These are phyloP conservation scores for Diadromus collaris DNA, from an alignment of 2,888 invertebrate genomes.

Conservation along the genomic window DNA sequence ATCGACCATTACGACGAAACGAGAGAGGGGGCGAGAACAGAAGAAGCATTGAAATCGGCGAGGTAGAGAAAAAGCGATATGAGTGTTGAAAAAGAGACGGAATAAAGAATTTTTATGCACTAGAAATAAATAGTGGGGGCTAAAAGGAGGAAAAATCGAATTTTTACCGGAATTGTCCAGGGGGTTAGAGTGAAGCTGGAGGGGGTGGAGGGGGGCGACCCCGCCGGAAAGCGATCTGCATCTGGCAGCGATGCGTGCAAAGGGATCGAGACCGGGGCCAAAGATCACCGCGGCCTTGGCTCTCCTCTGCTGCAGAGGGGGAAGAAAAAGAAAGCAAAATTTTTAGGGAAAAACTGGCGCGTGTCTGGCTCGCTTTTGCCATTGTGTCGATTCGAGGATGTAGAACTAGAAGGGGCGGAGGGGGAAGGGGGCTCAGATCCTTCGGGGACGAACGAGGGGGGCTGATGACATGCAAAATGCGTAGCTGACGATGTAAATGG, in stretches of 20 bases:
- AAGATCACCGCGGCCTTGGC: conserved; percentile 73
- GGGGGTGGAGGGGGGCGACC: conserved; percentile 48
- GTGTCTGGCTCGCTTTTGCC: conserved; percentile 44
- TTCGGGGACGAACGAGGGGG: conserved; percentile 39
- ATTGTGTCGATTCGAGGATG: conserved; percentile 38
- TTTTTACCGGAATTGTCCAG: conserved; percentile 72
- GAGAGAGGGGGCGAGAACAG: conserved; percentile 20
- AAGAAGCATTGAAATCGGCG: conserved; percentile 46
- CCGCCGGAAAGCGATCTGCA: conserved; percentile 68
- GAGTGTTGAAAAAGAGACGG: conserved; percentile 61
- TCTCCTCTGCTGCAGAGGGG: conserved; percentile 58
- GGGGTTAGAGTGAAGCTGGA: conserved; percentile 53
- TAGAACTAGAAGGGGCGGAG: conserved; percentile 25
- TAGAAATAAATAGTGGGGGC: conserved; percentile 9
- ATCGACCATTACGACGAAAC: conserved; percentile 72
- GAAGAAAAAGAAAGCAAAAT: conserved; percentile 52
- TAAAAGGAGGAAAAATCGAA: conserved; percentile 69
- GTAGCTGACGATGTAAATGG: conserved; percentile 70
- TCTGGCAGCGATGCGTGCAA: conserved; percentile 63
- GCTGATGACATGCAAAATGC: conserved; percentile 77
- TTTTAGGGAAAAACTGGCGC: conserved; percentile 73
- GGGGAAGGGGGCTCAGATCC: conserved; percentile 49
- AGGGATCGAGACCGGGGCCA: conserved; percentile 32
- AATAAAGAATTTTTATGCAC: conserved; percentile 52
- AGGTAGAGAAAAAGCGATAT: conserved; percentile 61